Percentiles rank a stretch among this genome's conserved stretches.
phyloP scores from a whole-genome alignment of 2,888 invertebrate genomes.

The Caenorhabditis sulstoni region DNA sequence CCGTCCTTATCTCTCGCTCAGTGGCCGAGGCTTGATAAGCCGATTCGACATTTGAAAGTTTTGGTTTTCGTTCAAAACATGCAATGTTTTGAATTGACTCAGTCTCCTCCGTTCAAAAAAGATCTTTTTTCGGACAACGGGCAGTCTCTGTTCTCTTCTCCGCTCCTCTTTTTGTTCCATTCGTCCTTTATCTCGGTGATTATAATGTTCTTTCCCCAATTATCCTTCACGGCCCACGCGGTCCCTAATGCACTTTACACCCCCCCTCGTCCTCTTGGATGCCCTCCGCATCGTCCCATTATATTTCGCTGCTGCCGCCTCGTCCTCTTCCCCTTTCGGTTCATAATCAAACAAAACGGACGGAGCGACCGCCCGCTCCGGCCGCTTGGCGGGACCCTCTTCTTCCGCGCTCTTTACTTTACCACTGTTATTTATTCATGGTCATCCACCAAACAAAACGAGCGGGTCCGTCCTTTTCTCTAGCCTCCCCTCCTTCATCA shows the following conservation, averaged over 20 bases:
- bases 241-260: slow-evolving; percentile 53
- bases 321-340: slow-evolving; percentile 41
- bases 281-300: too few relatives aligned
- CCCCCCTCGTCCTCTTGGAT: slow-evolving; percentile 17
- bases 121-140: too few relatives aligned
- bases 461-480: slow-evolving; percentile 23
- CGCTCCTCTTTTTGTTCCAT: too few relatives aligned
- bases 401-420: slow-evolving; percentile 41
- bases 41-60: too few relatives aligned
- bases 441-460: slow-evolving; percentile 55
- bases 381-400: slow-evolving; percentile 17
- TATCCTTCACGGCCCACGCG: slow-evolving; percentile 45
- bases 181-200: slow-evolving; percentile 34
- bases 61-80: too few relatives aligned
- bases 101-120: too few relatives aligned
- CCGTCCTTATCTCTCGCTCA: too few relatives aligned
- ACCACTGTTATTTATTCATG: slow-evolving; percentile 60
- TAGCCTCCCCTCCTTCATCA: slow-evolving; percentile 6
- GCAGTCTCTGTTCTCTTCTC: too few relatives aligned
- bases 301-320: neutral
- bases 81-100: too few relatives aligned
- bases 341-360: slow-evolving; percentile 56
- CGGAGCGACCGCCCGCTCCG: slow-evolving; percentile 11
- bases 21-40: too few relatives aligned
- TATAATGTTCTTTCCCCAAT: slow-evolving; percentile 45